Base-by-base conservation (phyloP, 2,113 vertebrate genomes). In the Melanotaenia duboulayi region DNA sequence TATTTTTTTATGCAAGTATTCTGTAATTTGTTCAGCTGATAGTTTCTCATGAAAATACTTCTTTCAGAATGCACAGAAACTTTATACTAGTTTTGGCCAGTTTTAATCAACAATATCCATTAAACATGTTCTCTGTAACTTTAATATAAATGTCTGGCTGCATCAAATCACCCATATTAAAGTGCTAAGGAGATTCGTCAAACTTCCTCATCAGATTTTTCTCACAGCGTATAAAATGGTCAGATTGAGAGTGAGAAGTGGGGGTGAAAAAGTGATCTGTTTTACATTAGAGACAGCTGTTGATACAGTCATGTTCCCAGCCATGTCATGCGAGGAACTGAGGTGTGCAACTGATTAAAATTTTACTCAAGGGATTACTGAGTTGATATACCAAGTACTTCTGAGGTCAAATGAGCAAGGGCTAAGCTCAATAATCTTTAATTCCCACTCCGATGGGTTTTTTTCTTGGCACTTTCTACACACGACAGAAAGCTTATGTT, bases 361-460 rank as follows among this genome's bases (percentile, higher is more conserved):
- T 39, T 65, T 72, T 79, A 71, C 78, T 72, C 76, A 9, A 25
- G 60, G 80, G 87, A 89, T 91, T 89, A 87, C 64, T 74, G 84
- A 85, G 76, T 83, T 81, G 65, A 69, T 83, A 82, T 86, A 87
- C 54, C 9, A 48, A 89, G 80, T 82, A 65, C 84, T 91, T 87
- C 85, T 51, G 64, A 87, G 90, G 86, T 92, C 89, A 89, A 88
- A 58, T 65, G 78, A 81, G 78, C 57, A 69, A 68, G 49, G 66
- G 81, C 73, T 92, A 77, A 89, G 80, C 80, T 83, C 63, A 87
- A 66, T 91, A 89, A 88, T 85, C 90, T 88, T 83, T 88, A 89
- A 89, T 88, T 88, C 84, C 61, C 48, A 65, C 71, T 87, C 76
- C 81, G 85, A 84, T 82, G 73, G 79, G 71, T 39, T 77, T 86